Evolutionary conservation across 2,888 invertebrate species (phyloP), one percentile per base, ranked within the genome.

Genomic region (Ischnus inquisitorius): DNA sequence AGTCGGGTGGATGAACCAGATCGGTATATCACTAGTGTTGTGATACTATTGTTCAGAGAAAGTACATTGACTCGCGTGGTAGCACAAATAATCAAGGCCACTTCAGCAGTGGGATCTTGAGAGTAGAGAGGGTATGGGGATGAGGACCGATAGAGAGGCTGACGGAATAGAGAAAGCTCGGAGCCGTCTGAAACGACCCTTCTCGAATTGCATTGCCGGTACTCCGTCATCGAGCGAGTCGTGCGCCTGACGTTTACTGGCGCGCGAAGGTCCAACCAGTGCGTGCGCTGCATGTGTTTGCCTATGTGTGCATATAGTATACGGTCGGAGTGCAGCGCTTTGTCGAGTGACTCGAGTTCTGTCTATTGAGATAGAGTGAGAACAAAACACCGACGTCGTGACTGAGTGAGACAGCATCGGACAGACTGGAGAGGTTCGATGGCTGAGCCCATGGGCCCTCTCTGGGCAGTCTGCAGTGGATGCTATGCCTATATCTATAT

Each of bases 211-310:
- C 88, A 89, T 88, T 87, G 88, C 79, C 82, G 89, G 88, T 86
- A 90, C 91, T 90, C 89, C 88, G 91, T 91, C 92, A 92, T 90
- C 87, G 88, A 75, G 83, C 74, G 87, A 85, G 88, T 86, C 88
- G 88, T 87, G 91, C 87, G 80, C 88, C 87, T 92, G 92, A 93
- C 93, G 88, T 92, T 92, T 92, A 91, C 92, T 90, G 90, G 91
- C 82, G 91, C 82, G 86, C 82, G 76, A 84, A 86, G 71, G 81
- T 84, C 77, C 88, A 87, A 86, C 79, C 79, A 78, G 80, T 77
- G 81, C 85, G 81, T 72, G 84, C 76, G 69, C 51, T 69, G 54
- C 72, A 54, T 65, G 57, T 68, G 14, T 46, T 4, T 34, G 41
- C 41, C 68, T 67, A 6, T 41, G 39, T 64, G 62, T 54, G 76